Conservation (phyloP, 53 echinoderm and acorn worm genomes). For the Temnopleurus reevesii region DNA sequence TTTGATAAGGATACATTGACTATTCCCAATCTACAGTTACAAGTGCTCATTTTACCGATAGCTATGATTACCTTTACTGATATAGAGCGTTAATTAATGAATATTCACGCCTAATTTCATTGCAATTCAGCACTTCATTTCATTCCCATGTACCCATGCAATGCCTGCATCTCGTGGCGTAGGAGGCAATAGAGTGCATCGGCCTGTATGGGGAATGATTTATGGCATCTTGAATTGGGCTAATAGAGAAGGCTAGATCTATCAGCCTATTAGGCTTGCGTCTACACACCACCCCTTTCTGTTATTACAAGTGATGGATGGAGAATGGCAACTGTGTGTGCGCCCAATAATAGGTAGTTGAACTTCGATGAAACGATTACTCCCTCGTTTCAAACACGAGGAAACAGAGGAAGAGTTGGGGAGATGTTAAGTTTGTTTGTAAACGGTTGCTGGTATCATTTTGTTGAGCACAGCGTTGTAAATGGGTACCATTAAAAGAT, state of each 20-base stretch:
- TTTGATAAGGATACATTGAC: too few species aligned
- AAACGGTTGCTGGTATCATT: too few species aligned
- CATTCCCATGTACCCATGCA: neutral
- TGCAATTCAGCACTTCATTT: neutral
- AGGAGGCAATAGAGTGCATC: neutral
- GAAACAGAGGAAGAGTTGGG: neutral
- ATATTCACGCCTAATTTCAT: neutral
- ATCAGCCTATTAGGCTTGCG: slow-evolving; percentile 5
- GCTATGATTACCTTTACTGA: too few species aligned
- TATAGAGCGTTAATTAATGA: too few species aligned
- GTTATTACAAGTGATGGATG: neutral
- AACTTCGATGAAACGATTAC: neutral
- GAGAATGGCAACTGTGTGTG: slow-evolving; percentile 1
- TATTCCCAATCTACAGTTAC: too few species aligned
- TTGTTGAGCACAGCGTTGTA: too few species aligned
- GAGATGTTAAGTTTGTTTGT: too few species aligned
- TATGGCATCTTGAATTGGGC: slow-evolving; percentile 20
- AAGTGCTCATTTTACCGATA: too few species aligned
- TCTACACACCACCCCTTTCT: neutral
- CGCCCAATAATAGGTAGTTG: neutral
- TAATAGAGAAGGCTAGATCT: slow-evolving; percentile 19
- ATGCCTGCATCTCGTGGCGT: neutral
- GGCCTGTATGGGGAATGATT: neutral
- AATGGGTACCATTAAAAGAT: too few species aligned
- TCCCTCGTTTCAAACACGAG: neutral